These are phyloP conservation scores for Semnopithecus entellus DNA, from an alignment of 2,113 vertebrate genomes.

Conservation along the genomic window DNA sequence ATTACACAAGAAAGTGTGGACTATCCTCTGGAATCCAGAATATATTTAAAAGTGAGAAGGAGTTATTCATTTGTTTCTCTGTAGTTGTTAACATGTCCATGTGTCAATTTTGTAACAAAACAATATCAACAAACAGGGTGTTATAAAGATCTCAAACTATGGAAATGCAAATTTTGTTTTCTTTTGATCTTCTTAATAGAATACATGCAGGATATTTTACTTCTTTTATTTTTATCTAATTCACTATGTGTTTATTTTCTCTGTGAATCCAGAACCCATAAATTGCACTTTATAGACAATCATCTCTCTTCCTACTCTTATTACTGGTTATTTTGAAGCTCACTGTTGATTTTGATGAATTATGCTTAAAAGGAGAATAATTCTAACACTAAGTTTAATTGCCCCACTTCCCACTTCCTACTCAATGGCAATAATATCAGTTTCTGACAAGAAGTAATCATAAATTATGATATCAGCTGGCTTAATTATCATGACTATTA, in stretches of 20 bases:
- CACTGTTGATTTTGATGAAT: constrained; percentile 10
- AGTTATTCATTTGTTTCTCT: background rate
- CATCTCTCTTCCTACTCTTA: background rate
- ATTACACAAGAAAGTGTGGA: background rate
- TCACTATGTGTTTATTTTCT: background rate
- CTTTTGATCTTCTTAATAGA: background rate
- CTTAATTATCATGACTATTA: constrained; percentile 62
- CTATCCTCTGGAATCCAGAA: background rate
- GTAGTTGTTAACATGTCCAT: background rate
- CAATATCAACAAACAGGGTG: background rate
- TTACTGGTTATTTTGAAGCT: constrained; percentile 28
- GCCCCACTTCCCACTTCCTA: background rate
- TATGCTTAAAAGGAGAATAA: constrained; percentile 55
- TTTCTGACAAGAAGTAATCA: constrained; percentile 67
- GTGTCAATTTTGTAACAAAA: background rate
- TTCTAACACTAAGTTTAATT: constrained; percentile 18
- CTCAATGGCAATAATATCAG: background rate
- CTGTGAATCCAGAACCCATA: background rate
- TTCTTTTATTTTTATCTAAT: background rate
- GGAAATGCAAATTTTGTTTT: background rate
- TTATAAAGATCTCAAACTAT: background rate
- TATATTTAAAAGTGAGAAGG: background rate
- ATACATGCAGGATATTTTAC: background rate
- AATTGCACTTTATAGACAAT: background rate
- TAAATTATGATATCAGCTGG: constrained; percentile 58